Evolutionary conservation across 2,888 invertebrate species (phyloP).

Genomic region (Sarcophaga variegata): DNA sequence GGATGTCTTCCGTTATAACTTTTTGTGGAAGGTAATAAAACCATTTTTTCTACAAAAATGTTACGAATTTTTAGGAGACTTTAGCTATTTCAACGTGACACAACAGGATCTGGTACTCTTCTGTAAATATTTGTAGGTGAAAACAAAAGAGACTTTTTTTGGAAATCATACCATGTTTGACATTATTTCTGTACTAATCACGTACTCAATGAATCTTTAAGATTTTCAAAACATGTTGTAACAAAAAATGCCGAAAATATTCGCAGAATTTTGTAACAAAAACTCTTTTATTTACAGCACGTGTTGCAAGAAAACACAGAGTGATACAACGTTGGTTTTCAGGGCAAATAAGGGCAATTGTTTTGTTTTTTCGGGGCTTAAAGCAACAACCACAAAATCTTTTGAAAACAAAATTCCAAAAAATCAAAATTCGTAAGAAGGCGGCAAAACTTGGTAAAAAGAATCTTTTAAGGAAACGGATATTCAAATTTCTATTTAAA

Average conservation of each 20-base stretch:
- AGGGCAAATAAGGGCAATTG: conserved; percentile 28
- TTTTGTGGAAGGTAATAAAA: too few species aligned
- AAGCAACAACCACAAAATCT: too few species aligned
- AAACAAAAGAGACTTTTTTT: too few species aligned
- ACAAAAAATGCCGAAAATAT: conserved; percentile 34
- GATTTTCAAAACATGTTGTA: not conserved
- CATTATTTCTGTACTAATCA: not conserved
- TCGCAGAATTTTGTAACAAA: conserved; percentile 36
- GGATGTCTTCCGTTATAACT: too few species aligned
- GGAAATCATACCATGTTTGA: too few species aligned
- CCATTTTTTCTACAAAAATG: too few species aligned
- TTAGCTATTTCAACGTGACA: too few species aligned
- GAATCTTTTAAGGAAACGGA: conserved; percentile 12
- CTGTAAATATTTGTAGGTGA: too few species aligned
- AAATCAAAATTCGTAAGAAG: conserved; percentile 29
- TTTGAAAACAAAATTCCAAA: not conserved
- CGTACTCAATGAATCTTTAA: not conserved
- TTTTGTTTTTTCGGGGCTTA: too few species aligned
- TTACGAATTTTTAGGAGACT: too few species aligned
- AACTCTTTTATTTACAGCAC: not conserved
- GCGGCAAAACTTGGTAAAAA: not conserved
- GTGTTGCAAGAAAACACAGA: not conserved
- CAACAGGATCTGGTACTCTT: too few species aligned
- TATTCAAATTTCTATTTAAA: conserved; percentile 1
- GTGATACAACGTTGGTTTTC: conserved; percentile 3